Percentiles rank a stretch among this genome's conserved stretches.
Evolutionary conservation across 1,140 invertebrate species (phyloP).

Genomic region (Drosophila azteca): DNA sequence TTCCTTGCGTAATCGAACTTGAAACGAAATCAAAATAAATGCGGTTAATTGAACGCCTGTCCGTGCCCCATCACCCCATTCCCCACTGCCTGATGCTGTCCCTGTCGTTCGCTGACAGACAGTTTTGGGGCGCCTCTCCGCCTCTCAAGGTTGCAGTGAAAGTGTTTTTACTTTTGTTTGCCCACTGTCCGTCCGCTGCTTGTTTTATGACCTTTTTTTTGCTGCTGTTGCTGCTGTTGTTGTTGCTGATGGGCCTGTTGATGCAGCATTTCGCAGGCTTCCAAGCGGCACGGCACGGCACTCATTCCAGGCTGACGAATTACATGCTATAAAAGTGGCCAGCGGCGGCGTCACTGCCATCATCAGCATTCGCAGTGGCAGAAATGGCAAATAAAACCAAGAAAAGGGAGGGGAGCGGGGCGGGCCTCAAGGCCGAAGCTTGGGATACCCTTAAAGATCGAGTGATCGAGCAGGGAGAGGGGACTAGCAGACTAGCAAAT

Average conservation of each 20-base stretch:
- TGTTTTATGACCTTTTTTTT: conserved; percentile 60
- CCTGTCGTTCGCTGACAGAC: conserved; percentile 22
- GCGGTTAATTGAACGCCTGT: conserved; percentile 67
- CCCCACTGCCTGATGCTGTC: too few species aligned
- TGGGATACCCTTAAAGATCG: too few species aligned
- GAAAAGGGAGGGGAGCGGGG: not conserved
- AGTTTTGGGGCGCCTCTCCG: conserved; percentile 14
- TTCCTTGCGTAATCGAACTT: conserved; percentile 70
- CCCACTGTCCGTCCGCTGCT: conserved; percentile 15
- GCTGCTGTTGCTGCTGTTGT: not conserved
- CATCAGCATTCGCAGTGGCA: conserved; percentile 32
- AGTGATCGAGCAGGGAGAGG: not conserved
- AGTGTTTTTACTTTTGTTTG: conserved; percentile 80
- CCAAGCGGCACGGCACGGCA: conserved; percentile 46
- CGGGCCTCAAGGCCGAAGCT: not conserved
- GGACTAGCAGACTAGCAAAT: too few species aligned
- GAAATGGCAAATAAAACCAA: conserved; percentile 42
- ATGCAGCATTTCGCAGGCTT: conserved; percentile 69
- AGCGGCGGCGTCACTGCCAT: conserved; percentile 15
- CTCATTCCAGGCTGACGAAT: conserved; percentile 69
- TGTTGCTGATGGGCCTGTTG: conserved; percentile 17
- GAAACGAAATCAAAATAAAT: conserved; percentile 65
- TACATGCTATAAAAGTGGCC: conserved; percentile 69
- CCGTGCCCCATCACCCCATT: conserved; percentile 5
- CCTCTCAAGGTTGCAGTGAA: conserved; percentile 79